A percentile compares a stretch with the other conserved stretches of the same genome.
Evolutionary conservation across 2,888 invertebrate species (phyloP).

Genomic region (Teinopalpus imperialis): DNA sequence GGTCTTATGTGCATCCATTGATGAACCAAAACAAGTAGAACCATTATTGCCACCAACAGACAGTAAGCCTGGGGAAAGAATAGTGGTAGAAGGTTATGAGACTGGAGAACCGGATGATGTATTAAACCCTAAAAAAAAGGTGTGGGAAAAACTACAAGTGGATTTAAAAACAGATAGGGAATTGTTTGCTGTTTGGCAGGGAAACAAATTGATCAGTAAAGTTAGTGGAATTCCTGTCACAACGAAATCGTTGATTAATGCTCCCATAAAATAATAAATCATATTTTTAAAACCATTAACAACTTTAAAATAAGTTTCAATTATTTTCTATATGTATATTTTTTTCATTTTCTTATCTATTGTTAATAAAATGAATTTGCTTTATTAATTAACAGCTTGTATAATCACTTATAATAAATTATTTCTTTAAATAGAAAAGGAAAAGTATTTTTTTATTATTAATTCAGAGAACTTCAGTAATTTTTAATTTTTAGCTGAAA

Average conservation of each 20-base stretch:
- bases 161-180: constrained; percentile 88
- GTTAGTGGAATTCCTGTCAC: constrained; percentile 87
- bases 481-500: no score
- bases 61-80: constrained; percentile 90
- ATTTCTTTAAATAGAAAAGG: no score
- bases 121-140: constrained; percentile 97
- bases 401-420: no score
- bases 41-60: constrained; percentile 90
- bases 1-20: constrained; percentile 94
- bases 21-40: constrained; percentile 92
- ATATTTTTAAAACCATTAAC: no score
- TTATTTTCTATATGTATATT: no score
- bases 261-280: constrained; percentile 87
- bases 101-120: constrained; percentile 90
- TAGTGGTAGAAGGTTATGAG: constrained; percentile 92
- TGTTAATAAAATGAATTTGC: no score
- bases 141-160: constrained; percentile 96
- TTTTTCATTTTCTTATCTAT: no score
- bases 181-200: constrained; percentile 93
- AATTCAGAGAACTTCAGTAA: no score
- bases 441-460: no score
- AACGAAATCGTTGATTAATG: constrained; percentile 89
- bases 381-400: no score
- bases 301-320: no score
- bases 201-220: constrained; percentile 87